Conservation (phyloP, 2,888 invertebrate genomes). For the Platypus cylindrus region DNA sequence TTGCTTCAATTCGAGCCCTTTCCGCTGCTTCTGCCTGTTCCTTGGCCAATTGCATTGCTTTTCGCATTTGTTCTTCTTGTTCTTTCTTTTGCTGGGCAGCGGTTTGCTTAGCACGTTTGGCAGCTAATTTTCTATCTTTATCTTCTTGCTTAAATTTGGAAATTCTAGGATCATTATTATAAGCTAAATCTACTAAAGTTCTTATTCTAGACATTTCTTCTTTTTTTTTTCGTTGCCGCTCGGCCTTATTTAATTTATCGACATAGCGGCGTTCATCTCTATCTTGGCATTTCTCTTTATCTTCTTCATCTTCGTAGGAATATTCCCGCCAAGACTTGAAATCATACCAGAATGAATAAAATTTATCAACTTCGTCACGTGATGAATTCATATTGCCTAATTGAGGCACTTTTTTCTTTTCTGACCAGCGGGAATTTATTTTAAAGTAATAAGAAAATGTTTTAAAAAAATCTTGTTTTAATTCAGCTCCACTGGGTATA, state of each 20-base stretch:
- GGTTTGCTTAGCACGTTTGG: slow-evolving; percentile 77
- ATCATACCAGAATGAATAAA: slow-evolving; percentile 97
- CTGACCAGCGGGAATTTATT: slow-evolving; percentile 83
- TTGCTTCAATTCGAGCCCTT: slow-evolving; percentile 65
- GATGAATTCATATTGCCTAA: slow-evolving; percentile 63
- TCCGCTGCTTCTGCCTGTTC: slow-evolving; percentile 72
- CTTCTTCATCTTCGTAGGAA: slow-evolving; percentile 97
- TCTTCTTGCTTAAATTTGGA: slow-evolving; percentile 87
- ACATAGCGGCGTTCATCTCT: slow-evolving; percentile 96
- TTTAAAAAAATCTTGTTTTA: slow-evolving; percentile 70
- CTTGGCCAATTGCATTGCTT: slow-evolving; percentile 60
- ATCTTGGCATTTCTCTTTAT: slow-evolving; percentile 94
- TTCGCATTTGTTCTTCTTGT: slow-evolving; percentile 65
- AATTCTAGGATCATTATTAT: slow-evolving; percentile 88
- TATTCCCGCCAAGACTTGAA: slow-evolving; percentile 99
- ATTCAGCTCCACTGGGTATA: slow-evolving; percentile 61
- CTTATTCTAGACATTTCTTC: slow-evolving; percentile 92
- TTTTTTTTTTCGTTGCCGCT: slow-evolving; percentile 85
- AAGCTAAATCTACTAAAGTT: slow-evolving; percentile 84
- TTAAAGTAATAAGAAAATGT: slow-evolving; percentile 56
- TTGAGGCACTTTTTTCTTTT: slow-evolving; percentile 69
- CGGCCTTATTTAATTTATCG: slow-evolving; percentile 93
- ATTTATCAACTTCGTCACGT: slow-evolving; percentile 77
- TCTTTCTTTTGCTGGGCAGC: slow-evolving; percentile 70
- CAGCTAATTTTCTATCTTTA: slow-evolving; percentile 77